Base-by-base conservation (phyloP, 2,113 vertebrate species). In the Poeciliopsis occidentalis region DNA sequence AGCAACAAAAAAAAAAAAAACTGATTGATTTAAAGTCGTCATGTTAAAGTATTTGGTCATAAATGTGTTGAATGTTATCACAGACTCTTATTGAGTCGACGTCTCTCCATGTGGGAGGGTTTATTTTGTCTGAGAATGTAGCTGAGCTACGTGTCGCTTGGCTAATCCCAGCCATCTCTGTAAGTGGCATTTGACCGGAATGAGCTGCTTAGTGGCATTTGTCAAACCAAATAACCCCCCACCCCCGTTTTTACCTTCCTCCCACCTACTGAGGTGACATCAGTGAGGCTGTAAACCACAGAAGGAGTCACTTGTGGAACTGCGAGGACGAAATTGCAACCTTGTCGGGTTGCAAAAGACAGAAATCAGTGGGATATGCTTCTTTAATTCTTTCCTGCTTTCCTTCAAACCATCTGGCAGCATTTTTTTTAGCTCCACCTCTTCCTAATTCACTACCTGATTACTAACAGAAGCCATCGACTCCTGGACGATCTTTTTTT, bases 81-180 rank as follows among this genome's bases (percentile, higher is more conserved):
- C 31, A 10, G 30, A 22, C 1, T 34, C 24, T 65, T 34, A 32
- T 22, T 31, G 37, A 37, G 54, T 39, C 19, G 8, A 30, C 3
- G 2, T 44, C 17, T 10, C 8, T 60, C 64, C 63, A n/a, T 0
- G 60, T 47, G 24, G 12, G 60, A 30, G 30, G 57, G 61, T 66
- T 71, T 76, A 12, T 39, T 70, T 24, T 8, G 47, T 34, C 60
- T 69, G 39, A 74, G 44, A 57, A 0, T 0, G 44, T 60, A 47
- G 44, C 39, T 31, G 62, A 79, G 51, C 67, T 64, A n/a, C 68
- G 75, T 57, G 62, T 67, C 60, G 4, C 54, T 75, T 27, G 19
- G 4, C 76, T 93, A 92, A 92, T 93, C 88, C 88, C 44, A 76
- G 39, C 75, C 85, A 80, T 92, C 82, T 79, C 84, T 87, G 57